phyloP scores from a whole-genome alignment of 2,797 vertebrate genomes.

The Falco cherrug region DNA sequence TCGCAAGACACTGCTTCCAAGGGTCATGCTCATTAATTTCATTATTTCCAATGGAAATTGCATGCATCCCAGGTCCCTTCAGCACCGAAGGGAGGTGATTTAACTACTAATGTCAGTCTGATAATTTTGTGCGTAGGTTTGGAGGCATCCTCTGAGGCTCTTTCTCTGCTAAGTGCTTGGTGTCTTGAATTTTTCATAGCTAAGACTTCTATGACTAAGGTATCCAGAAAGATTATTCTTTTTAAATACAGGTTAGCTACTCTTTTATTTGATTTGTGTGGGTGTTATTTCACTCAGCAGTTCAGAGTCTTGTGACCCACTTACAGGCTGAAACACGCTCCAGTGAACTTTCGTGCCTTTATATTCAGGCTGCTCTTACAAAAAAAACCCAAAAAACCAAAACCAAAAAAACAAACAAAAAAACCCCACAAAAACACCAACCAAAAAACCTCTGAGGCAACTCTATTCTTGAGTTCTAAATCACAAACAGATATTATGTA shows the following conservation, averaged over 20 bases:
- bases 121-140: conserved; percentile 29
- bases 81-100: background rate
- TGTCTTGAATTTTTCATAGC: conserved; percentile 53
- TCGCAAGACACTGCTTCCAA: background rate
- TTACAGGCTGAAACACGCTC: conserved; percentile 61
- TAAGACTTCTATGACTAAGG: conserved; percentile 28
- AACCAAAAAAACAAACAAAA: too few species aligned
- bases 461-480: background rate
- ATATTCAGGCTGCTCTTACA: background rate
- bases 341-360: conserved; percentile 1
- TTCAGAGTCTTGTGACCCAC: conserved; percentile 53
- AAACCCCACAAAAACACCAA: too few species aligned
- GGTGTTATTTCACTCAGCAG: conserved; percentile 39
- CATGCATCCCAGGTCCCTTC: background rate
- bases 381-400: background rate
- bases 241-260: conserved; percentile 66
- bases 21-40: background rate
- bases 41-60: background rate
- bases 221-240: conserved; percentile 41
- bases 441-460: background rate
- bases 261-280: conserved; percentile 54
- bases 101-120: conserved; percentile 19
- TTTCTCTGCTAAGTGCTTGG: conserved; percentile 3
- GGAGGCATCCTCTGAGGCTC: background rate
- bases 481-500: background rate